A percentile compares a stretch with the other conserved stretches of the same genome.
These are phyloP conservation scores for Smittia aterrima DNA, from an alignment of 2,888 invertebrate genomes.

Conservation along the genomic window DNA sequence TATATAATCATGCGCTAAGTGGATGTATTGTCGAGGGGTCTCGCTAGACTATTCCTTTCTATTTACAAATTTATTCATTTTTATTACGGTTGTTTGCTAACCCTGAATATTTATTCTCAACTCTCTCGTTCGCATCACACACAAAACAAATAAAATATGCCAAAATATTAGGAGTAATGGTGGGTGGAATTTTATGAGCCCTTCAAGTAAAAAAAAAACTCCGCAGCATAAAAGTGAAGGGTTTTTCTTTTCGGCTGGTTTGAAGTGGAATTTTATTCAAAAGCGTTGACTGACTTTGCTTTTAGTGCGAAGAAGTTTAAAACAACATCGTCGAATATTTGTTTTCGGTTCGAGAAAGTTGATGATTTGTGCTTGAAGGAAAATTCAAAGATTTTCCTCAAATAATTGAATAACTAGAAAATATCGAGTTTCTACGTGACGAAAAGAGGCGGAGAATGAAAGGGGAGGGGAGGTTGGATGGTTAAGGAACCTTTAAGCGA, in stretches of 20 bases:
- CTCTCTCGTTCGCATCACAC: background rate
- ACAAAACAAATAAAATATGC: slow-evolving; percentile 37
- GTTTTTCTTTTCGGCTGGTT: background rate
- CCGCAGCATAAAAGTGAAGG: slow-evolving; percentile 10
- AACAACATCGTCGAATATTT: background rate
- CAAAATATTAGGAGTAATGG: slow-evolving; percentile 32
- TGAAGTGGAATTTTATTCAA: no score
- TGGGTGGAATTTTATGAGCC: slow-evolving; percentile 17
- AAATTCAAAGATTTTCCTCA: slow-evolving; percentile 1
- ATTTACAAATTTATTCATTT: slow-evolving; percentile 38
- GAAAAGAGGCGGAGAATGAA: slow-evolving; percentile 10
- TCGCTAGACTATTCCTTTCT: background rate
- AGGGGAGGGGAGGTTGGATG: no score
- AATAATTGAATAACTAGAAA: background rate
- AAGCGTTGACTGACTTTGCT: background rate
- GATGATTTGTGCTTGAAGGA: background rate
- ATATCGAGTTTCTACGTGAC: slow-evolving; percentile 19
- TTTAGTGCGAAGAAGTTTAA: background rate
- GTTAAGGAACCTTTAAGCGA: background rate
- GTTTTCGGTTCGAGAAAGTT: background rate
- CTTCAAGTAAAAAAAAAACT: slow-evolving; percentile 18
- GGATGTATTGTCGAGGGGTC: background rate
- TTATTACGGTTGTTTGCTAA: slow-evolving; percentile 37
- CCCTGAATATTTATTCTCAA: slow-evolving; percentile 27
- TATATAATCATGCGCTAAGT: slow-evolving; percentile 29